These are phyloP conservation scores for Chaetodon trifascialis DNA, from an alignment of 2,113 vertebrate species.

Conservation along the genomic window DNA sequence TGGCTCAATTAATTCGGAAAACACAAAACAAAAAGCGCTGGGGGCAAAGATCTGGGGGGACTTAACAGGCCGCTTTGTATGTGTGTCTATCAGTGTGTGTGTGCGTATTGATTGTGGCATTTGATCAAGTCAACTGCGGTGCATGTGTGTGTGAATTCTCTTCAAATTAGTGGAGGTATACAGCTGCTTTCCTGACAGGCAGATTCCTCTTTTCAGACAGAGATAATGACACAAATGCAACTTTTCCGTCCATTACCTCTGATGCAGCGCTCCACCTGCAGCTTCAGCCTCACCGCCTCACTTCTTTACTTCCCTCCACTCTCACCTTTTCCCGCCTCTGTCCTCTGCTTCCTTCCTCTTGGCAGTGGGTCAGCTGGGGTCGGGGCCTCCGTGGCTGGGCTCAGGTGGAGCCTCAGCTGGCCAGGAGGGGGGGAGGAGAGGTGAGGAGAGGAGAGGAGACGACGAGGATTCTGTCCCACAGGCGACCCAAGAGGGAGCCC, in stretches of 20 bases:
- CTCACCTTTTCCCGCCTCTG: constrained; percentile 59
- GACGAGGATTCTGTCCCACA: constrained; percentile 46
- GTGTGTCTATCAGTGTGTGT: constrained; percentile 68
- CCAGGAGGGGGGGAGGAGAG: constrained; percentile 31
- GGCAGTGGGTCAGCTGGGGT: constrained; percentile 76
- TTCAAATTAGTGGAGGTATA: constrained; percentile 52
- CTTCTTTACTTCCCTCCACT: constrained; percentile 9
- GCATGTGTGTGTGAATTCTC: constrained; percentile 52
- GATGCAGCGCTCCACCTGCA: constrained; percentile 6
- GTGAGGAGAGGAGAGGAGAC: constrained; percentile 20
- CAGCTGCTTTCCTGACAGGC: constrained; percentile 36
- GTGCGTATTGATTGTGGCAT: constrained; percentile 72
- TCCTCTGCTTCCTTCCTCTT: constrained; percentile 58
- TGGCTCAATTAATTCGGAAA: constrained; percentile 83
- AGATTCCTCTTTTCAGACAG: neutral
- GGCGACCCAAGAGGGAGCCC: constrained; percentile 46
- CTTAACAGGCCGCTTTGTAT: constrained; percentile 73
- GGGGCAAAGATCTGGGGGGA: constrained; percentile 81
- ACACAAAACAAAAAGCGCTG: constrained; percentile 82
- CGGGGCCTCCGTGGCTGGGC: constrained; percentile 78
- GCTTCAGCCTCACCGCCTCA: constrained; percentile 9
- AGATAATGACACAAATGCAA: neutral
- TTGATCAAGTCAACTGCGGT: constrained; percentile 66
- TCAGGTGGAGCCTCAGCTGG: constrained; percentile 85
- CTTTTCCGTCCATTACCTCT: neutral